These are phyloP conservation scores for Muscicapa striata DNA, from an alignment of 2,797 vertebrate genomes.

Conservation along the genomic window DNA sequence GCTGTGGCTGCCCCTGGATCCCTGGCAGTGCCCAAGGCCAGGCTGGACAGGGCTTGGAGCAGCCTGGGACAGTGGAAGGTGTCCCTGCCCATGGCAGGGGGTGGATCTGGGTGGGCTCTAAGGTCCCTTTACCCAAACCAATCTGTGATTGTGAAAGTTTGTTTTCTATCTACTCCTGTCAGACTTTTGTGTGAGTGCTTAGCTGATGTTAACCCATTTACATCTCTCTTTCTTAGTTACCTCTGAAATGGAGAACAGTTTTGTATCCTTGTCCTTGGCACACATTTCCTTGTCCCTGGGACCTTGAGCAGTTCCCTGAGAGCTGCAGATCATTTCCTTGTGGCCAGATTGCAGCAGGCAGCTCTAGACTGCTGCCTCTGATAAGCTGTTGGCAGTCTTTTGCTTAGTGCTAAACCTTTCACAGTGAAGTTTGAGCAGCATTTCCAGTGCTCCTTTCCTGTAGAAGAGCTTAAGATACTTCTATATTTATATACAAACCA, in stretches of 20 bases:
- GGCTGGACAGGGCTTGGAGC: rapidly evolving
- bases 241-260: not conserved
- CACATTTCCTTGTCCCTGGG: not conserved
- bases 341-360: not conserved
- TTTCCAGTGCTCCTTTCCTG: not conserved
- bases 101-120: rapidly evolving
- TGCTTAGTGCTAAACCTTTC: not conserved
- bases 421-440: not conserved
- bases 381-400: not conserved
- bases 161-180: not conserved
- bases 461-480: not conserved
- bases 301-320: not conserved
- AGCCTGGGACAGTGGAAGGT: rapidly evolving
- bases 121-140: not conserved
- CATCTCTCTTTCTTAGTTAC: not conserved
- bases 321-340: not conserved
- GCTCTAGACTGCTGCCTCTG: not conserved
- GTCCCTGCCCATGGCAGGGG: not conserved
- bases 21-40: not conserved
- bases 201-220: not conserved
- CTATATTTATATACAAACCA: not conserved
- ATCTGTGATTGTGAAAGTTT: not conserved
- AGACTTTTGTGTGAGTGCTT: not conserved
- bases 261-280: not conserved
- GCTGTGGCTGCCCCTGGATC: no score